phyloP scores from a whole-genome alignment of 2,797 vertebrate species.

The Halcyon badia region DNA sequence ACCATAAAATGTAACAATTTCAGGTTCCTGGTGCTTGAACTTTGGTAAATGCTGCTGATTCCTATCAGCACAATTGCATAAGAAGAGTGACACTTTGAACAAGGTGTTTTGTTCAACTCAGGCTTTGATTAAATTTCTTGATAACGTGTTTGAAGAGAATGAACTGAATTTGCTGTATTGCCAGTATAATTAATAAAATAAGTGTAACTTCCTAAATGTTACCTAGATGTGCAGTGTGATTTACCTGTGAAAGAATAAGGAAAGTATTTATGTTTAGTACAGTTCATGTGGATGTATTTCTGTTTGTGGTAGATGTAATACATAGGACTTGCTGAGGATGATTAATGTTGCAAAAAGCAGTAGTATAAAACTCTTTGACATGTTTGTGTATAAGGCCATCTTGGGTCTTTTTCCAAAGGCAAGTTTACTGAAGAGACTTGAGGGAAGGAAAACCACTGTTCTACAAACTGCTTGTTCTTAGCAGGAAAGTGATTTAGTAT shows the following conservation, averaged over 20 bases:
- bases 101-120: not conserved
- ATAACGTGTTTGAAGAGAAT: not conserved
- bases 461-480: not conserved
- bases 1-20: not conserved
- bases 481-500: not conserved
- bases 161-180: not conserved
- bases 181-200: not conserved
- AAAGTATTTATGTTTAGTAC: not conserved
- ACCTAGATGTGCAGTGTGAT: not conserved
- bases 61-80: not conserved
- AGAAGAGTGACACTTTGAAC: not conserved
- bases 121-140: not conserved
- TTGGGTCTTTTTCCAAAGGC: not conserved
- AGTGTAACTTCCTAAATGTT: not conserved
- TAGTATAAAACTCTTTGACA: not conserved
- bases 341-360: not conserved
- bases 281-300: not conserved
- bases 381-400: not conserved
- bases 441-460: not conserved
- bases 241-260: not conserved
- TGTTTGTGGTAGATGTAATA: not conserved
- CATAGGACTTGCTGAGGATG: not conserved
- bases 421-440: not conserved
- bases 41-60: not conserved
- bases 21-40: not conserved